These are phyloP conservation scores for Danio albolineatus DNA, from an alignment of 2,797 vertebrate species.

Conservation along the genomic window DNA sequence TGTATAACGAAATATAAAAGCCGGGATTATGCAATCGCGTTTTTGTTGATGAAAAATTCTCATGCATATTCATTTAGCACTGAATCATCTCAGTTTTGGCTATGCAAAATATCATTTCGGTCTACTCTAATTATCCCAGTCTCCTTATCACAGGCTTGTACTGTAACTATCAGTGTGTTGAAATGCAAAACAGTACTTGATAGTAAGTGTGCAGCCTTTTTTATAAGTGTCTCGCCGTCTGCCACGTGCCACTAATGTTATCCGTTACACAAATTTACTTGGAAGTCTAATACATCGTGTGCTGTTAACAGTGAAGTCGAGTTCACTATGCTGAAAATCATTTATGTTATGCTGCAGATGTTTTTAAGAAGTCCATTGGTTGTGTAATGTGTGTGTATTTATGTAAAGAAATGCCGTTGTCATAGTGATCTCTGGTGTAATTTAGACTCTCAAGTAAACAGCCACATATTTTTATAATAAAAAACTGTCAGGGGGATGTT, in stretches of 20 bases:
- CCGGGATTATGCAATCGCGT: not conserved
- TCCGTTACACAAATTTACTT: slow-evolving; percentile 62
- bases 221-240: slow-evolving; percentile 58
- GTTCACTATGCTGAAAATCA: slow-evolving; percentile 19
- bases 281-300: slow-evolving; percentile 64
- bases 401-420: slow-evolving; percentile 27
- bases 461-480: not conserved
- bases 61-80: slow-evolving; percentile 11
- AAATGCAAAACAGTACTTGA: slow-evolving; percentile 5
- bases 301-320: slow-evolving; percentile 55
- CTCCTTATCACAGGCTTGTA: not conserved
- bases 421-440: slow-evolving; percentile 10
- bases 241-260: slow-evolving; percentile 51
- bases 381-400: slow-evolving; percentile 20
- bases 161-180: slow-evolving; percentile 12
- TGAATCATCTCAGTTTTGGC: slow-evolving; percentile 15
- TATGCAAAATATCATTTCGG: not conserved
- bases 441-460: slow-evolving; percentile 1
- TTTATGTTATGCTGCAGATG: slow-evolving; percentile 1
- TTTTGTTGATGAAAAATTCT: slow-evolving; percentile 18
- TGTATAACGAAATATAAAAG: not conserved
- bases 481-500: not conserved
- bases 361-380: slow-evolving; percentile 28
- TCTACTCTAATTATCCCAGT: slow-evolving; percentile 6
- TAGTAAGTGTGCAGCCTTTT: slow-evolving; percentile 56